phyloP scores from a whole-genome alignment of 2,797 vertebrate species.

The Apogon hyalosoma region DNA sequence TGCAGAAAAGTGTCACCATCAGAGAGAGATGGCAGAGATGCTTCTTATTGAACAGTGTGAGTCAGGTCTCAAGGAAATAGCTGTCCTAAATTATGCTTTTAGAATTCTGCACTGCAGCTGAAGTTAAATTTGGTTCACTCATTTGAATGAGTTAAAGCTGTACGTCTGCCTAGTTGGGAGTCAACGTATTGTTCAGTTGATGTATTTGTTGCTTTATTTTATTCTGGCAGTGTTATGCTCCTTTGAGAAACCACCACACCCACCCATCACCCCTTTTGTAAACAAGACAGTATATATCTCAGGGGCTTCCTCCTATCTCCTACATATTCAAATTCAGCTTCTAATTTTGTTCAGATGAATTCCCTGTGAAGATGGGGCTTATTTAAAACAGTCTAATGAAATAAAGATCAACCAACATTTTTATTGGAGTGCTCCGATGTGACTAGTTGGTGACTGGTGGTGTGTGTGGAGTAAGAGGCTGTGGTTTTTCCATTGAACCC shows the following conservation, averaged over 20 bases:
- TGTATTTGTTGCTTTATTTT: constrained; percentile 64
- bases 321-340: constrained; percentile 76
- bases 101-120: constrained; percentile 70
- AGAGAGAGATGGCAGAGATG: constrained; percentile 45
- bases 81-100: constrained; percentile 73
- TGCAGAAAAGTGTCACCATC: constrained; percentile 44
- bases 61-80: constrained; percentile 65
- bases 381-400: constrained; percentile 71
- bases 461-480: constrained; percentile 54
- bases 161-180: constrained; percentile 30
- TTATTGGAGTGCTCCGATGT: constrained; percentile 56
- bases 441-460: constrained; percentile 53
- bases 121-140: constrained; percentile 66
- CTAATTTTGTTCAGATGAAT: constrained; percentile 73
- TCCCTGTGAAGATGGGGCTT: constrained; percentile 63
- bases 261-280: constrained; percentile 46
- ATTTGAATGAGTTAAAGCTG: constrained; percentile 61
- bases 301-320: constrained; percentile 60
- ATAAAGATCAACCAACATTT: constrained; percentile 72
- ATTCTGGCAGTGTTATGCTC: constrained; percentile 45
- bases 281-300: constrained; percentile 66
- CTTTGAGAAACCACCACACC: constrained; percentile 42
- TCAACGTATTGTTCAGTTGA: constrained; percentile 53
- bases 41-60: constrained; percentile 58
- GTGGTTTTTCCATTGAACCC: constrained; percentile 74